Conservation (phyloP, 1,140 invertebrate species). For the Brachystomella parvula region DNA sequence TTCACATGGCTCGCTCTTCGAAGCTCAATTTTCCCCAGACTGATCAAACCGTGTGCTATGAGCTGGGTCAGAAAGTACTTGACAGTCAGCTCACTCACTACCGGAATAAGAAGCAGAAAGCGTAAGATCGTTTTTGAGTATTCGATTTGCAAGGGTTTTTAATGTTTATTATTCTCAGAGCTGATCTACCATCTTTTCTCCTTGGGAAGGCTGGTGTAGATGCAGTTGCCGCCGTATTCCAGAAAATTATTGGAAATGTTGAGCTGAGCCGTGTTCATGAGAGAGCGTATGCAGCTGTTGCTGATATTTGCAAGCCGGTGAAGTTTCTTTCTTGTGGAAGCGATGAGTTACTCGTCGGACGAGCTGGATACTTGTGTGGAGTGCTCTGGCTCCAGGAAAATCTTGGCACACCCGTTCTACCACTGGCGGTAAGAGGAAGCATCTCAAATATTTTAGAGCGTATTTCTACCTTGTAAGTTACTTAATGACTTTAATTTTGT, state of each 20-base stretch:
- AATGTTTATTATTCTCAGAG: conserved; percentile 13
- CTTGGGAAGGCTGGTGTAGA: conserved; percentile 46
- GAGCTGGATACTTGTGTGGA: conserved; percentile 70
- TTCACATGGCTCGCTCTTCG: conserved; percentile 40
- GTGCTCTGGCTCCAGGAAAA: conserved; percentile 60
- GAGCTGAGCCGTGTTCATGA: conserved; percentile 14
- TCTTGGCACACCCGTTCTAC: conserved; percentile 41
- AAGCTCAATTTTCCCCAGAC: background rate
- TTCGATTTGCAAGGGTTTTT: background rate
- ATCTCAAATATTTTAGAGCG: conserved; percentile 16
- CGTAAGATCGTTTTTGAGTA: background rate
- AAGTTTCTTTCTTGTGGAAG: conserved; percentile 57
- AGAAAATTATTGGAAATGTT: conserved; percentile 17
- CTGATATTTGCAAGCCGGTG: conserved; percentile 45
- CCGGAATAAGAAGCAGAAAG: background rate
- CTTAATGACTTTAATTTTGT: conserved; percentile 33
- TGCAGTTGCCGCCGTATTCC: conserved; percentile 43
- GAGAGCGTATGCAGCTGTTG: conserved; percentile 39
- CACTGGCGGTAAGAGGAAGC: background rate
- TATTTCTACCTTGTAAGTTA: conserved; percentile 37
- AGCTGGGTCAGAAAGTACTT: background rate
- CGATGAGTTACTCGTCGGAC: conserved; percentile 74
- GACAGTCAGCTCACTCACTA: background rate
- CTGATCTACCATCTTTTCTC: conserved; percentile 43
- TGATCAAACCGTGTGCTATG: background rate